Base-by-base conservation (phyloP, 2,797 vertebrate genomes). In the Nothura maculosa region DNA sequence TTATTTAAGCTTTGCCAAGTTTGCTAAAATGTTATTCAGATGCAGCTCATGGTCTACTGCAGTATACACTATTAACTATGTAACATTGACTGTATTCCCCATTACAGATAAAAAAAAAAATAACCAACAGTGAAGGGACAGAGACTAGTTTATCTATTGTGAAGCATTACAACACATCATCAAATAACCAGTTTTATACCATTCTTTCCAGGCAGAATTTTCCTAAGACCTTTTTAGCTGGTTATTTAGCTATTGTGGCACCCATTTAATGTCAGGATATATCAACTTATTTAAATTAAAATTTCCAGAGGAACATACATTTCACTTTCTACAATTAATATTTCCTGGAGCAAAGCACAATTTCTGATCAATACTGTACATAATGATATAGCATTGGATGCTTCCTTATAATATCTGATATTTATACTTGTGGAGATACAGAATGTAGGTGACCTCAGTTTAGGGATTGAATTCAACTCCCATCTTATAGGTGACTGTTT, bases 401-500 rank as follows among this genome's bases (percentile, higher is more conserved):
- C 4, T 34, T 70, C 81, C 10, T 38, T 78, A 4, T 34, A 61
- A 38, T 1, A 0, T 40, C 13, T 66, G 38, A 4, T 64, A 57
- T 28, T 19, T 72, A 10, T 62, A 16, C 10, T 30, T 43, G 24
- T 67, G 21, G 10, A 89, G 8, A 43, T 52, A 34, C 1, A n/a
- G 12, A 3, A 50, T 69, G 6, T 58, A 36, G 8, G 7, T 54
- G 24, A 54, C 36, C 25, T 69, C 36, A 40, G 4, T 50, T 42
- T 7, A 62, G n/a, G 24, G 27, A 24, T 0, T 66, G 13, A 43
- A 14, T 47, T 28, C 38, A 45, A 45, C 30, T 61, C 9, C 22
- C 19, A 1, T 12, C 10, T 25, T 4, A 5, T 57, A 43, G 13
- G 6, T 32, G 8, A n/a, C 30, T 5, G 0, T 9, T 67, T 19